Percentiles rank a stretch among this genome's conserved stretches.
These are phyloP conservation scores for Drosophila funebris DNA, from an alignment of 1,140 invertebrate genomes.

Conservation along the genomic window DNA sequence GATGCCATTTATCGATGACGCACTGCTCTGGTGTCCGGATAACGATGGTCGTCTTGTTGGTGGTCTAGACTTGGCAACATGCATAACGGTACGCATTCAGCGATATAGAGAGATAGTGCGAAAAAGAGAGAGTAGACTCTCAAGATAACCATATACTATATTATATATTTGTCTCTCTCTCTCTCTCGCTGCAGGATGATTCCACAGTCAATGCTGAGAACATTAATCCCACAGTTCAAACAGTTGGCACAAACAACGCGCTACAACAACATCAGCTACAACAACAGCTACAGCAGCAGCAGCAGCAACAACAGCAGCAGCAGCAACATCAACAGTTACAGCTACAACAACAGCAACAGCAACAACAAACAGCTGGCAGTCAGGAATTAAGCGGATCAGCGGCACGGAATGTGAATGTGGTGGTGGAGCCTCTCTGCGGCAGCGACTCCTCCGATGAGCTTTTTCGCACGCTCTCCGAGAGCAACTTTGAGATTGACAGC, in stretches of 20 bases:
- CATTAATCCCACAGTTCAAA: slow-evolving; percentile 55
- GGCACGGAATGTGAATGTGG: slow-evolving; percentile 72
- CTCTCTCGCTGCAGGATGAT: slow-evolving; percentile 49
- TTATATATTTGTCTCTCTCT: neutral
- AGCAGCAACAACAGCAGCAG: slow-evolving; percentile 6
- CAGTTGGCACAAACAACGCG: slow-evolving; percentile 78
- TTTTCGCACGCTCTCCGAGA: slow-evolving; percentile 82
- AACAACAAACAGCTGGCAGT: slow-evolving; percentile 21
- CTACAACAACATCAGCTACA: slow-evolving; percentile 48
- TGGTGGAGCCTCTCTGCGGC: slow-evolving; percentile 80
- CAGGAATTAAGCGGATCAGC: slow-evolving; percentile 62
- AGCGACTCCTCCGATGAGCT: slow-evolving; percentile 82
- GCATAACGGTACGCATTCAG: slow-evolving; percentile 91
- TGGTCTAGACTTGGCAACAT: slow-evolving; percentile 90
- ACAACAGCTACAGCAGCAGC: slow-evolving; percentile 8
- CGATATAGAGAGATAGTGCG: no score
- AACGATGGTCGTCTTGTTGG: slow-evolving; percentile 94
- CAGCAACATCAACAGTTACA: slow-evolving; percentile 31
- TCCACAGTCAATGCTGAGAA: slow-evolving; percentile 69
- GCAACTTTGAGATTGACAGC: slow-evolving; percentile 85
- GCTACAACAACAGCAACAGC: slow-evolving; percentile 3
- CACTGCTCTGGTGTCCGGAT: slow-evolving; percentile 95
- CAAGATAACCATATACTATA: neutral
- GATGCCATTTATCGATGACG: slow-evolving; percentile 98
- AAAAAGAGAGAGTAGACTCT: no score